Evolutionary conservation across 2,888 invertebrate species (phyloP).

Genomic region (Autographa pulchrina): DNA sequence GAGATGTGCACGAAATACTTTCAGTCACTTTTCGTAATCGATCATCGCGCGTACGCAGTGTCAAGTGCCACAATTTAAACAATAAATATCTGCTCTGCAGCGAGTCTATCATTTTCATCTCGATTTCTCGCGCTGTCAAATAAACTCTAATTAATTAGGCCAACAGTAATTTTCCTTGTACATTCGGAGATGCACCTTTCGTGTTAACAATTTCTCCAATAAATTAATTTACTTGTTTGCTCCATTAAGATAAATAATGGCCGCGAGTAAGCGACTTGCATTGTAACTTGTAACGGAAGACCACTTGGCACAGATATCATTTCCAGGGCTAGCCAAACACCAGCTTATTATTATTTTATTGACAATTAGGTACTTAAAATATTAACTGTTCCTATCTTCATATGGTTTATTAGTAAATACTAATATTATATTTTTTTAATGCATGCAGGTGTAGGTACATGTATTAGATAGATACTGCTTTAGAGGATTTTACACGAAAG

Average conservation of each 20-base stretch:
- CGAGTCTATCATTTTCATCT: slow-evolving; percentile 15
- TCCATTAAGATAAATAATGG: slow-evolving; percentile 54
- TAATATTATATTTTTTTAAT: too few species aligned
- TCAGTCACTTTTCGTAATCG: neutral
- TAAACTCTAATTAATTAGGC: slow-evolving; percentile 43
- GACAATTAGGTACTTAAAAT: neutral
- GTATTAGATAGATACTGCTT: neutral
- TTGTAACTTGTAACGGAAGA: slow-evolving; percentile 63
- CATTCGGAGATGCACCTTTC: slow-evolving; percentile 39
- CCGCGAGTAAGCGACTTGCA: slow-evolving; percentile 41
- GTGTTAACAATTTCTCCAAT: slow-evolving; percentile 55
- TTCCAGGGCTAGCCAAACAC: slow-evolving; percentile 48
- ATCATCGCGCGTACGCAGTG: slow-evolving; percentile 4
- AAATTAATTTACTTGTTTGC: slow-evolving; percentile 48
- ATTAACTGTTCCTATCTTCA: neutral
- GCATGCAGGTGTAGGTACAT: too few species aligned
- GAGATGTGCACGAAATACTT: neutral
- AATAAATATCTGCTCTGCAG: neutral
- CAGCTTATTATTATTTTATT: neutral
- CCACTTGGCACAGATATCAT: slow-evolving; percentile 53
- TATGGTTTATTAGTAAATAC: neutral
- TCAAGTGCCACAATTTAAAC: slow-evolving; percentile 1
- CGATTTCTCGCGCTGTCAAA: slow-evolving; percentile 46
- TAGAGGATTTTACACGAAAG: too few species aligned
- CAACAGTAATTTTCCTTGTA: slow-evolving; percentile 31